phyloP scores from a whole-genome alignment of 2,113 vertebrate genomes.

The Sminthopsis crassicaudata region DNA sequence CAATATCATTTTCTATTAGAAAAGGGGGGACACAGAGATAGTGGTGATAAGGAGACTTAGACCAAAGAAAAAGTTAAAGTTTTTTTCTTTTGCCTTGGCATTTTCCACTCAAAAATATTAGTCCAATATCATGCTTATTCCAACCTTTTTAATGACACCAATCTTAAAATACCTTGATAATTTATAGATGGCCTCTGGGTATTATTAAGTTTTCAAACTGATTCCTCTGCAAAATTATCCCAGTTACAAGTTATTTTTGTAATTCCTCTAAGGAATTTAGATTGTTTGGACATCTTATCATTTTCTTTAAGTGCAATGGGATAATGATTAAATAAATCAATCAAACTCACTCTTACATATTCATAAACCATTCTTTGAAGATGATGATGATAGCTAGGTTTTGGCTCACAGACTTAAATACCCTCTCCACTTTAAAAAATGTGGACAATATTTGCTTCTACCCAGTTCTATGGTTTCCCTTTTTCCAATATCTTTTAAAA shows the following conservation, averaged over 20 bases:
- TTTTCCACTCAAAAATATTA: neutral
- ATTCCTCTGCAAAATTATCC: neutral
- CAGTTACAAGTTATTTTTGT: neutral
- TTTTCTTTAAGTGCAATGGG: neutral
- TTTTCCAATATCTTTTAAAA: neutral
- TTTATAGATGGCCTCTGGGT: neutral
- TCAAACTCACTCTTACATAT: neutral
- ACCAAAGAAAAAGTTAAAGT: neutral
- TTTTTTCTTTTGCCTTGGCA: neutral
- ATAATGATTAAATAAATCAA: neutral
- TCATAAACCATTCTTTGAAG: neutral
- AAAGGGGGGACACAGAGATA: neutral
- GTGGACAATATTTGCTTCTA: neutral
- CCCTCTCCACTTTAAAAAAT: neutral
- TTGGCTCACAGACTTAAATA: neutral
- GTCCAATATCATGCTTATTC: neutral
- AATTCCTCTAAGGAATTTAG: neutral
- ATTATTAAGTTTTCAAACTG: neutral
- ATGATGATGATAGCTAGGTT: neutral
- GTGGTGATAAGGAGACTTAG: neutral
- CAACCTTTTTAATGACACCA: neutral
- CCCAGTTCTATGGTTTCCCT: neutral
- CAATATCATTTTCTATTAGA: neutral
- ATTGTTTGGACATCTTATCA: neutral
- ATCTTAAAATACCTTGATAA: neutral